Evolutionary conservation across 1,140 invertebrate genomes (phyloP), one percentile per base, ranked within the genome.

Genomic region (Drosophila nikananu): DNA sequence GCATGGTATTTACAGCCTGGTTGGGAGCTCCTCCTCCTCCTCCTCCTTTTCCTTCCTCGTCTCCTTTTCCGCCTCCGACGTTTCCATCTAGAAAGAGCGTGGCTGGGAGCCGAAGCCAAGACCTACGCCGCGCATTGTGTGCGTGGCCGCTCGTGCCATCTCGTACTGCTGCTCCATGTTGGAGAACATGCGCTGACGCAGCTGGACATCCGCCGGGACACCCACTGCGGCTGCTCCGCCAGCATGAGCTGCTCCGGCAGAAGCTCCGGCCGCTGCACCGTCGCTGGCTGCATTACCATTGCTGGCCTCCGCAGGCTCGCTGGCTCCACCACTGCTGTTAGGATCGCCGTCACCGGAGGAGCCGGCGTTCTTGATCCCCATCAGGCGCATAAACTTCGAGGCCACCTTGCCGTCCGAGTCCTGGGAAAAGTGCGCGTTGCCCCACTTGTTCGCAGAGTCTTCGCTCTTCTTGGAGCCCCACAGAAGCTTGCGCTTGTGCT

Each of bases 121-220:
- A 0, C 98, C 98, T 2, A 99, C 96, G 7, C 98, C 98, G 42
- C 98, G 94, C 94, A 98, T 98, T 2, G 98, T 98, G 93, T 99
- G 98, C 0, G 98, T 99, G 13, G 97, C 97, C 63, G 97, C 97
- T 52, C 98, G 94, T 3, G 98, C 98, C 51, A 98, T 97, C 93
- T 98, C 97, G 92, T 99, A 99, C 92, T 99, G 98, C 76, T 97
- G 96, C 86, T 99, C 98, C 95, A 99, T 96, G 42, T 96, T 96
- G 59, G 95, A 95, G 92, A 99, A 99, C 94, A 99, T 95, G 93
- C 98, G 97, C 86, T 98, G 96, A 86, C 98, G 97, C 86, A 97
- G 97, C 80, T 96, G 96, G 19, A 96, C 95, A 75, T 97, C 95
- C 0, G 78, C 60, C 9, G 86, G 86, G 0, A 90, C 65, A 12